phyloP scores from a whole-genome alignment of 2,113 vertebrate species.

The Hypomesus transpacificus region DNA sequence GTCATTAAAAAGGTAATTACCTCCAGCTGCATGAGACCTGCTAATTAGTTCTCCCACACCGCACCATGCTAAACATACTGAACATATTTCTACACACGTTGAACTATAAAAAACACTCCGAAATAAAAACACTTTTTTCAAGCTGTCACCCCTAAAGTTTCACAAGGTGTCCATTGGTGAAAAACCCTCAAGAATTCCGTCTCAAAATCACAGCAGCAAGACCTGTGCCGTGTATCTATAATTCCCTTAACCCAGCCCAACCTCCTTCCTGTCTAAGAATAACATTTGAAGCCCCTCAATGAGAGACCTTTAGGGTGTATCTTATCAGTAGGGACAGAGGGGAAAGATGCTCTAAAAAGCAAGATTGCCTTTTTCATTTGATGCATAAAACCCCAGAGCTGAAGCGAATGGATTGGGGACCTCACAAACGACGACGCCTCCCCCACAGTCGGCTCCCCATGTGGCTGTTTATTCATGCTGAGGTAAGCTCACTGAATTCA shows the following conservation, averaged over 20 bases:
- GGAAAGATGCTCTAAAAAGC: constrained; percentile 65
- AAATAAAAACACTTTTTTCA: no score
- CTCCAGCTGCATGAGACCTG: not conserved
- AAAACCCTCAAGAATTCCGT: not conserved
- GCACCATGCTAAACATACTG: no score
- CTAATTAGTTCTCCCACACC: not conserved
- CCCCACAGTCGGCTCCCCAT: constrained; percentile 56
- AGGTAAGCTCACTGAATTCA: constrained; percentile 91
- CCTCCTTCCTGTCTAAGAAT: constrained; percentile 26
- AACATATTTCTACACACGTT: no score
- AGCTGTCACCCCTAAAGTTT: not conserved
- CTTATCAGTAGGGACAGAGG: constrained; percentile 63
- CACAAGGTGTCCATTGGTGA: not conserved
- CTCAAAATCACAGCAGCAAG: constrained; percentile 7
- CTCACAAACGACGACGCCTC: constrained; percentile 57
- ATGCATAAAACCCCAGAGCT: constrained; percentile 71
- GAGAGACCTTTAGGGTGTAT: constrained; percentile 57
- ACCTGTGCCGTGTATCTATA: constrained; percentile 10
- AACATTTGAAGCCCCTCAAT: constrained; percentile 53
- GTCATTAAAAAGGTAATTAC: no score
- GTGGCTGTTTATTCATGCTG: constrained; percentile 88
- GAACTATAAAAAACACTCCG: no score
- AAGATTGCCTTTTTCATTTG: constrained; percentile 70
- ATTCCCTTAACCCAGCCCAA: constrained; percentile 18
- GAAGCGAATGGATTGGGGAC: constrained; percentile 71